These are phyloP conservation scores for Chlorodrepanis virens DNA, from an alignment of 2,113 vertebrate genomes.

Conservation along the genomic window DNA sequence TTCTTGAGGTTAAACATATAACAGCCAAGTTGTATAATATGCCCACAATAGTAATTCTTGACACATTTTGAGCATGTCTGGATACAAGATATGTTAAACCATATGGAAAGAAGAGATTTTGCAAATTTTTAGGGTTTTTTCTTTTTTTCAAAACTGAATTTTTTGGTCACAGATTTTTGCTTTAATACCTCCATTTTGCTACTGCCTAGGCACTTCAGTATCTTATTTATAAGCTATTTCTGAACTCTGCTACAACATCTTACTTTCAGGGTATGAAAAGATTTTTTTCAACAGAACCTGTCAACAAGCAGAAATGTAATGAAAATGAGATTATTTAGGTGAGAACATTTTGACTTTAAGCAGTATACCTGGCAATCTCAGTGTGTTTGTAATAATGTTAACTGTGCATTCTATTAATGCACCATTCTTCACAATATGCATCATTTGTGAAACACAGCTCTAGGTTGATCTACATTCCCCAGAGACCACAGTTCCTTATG, in stretches of 20 bases:
- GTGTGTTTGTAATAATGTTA: neutral
- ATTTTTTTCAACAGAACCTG: neutral
- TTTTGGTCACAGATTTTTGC: neutral
- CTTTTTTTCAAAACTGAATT: neutral
- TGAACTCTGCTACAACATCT: neutral
- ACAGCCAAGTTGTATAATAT: slow-evolving; percentile 48
- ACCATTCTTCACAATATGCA: neutral
- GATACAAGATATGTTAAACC: slow-evolving; percentile 24
- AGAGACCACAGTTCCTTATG: neutral
- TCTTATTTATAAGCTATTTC: neutral
- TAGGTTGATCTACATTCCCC: neutral
- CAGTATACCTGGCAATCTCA: neutral
- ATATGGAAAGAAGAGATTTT: slow-evolving; percentile 41
- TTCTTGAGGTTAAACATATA: slow-evolving; percentile 13
- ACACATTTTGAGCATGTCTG: slow-evolving; percentile 41
- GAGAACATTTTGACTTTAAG: neutral
- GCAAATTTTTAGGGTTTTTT: neutral
- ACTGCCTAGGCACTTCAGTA: neutral
- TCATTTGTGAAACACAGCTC: neutral
- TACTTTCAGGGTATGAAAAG: neutral
- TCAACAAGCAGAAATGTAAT: neutral
- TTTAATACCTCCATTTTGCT: neutral
- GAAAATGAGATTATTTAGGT: neutral
- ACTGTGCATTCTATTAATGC: neutral
- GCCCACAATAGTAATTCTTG: slow-evolving; percentile 47